Base-by-base conservation (phyloP, 2,797 vertebrate species). In the Hipposideros larvatus region DNA sequence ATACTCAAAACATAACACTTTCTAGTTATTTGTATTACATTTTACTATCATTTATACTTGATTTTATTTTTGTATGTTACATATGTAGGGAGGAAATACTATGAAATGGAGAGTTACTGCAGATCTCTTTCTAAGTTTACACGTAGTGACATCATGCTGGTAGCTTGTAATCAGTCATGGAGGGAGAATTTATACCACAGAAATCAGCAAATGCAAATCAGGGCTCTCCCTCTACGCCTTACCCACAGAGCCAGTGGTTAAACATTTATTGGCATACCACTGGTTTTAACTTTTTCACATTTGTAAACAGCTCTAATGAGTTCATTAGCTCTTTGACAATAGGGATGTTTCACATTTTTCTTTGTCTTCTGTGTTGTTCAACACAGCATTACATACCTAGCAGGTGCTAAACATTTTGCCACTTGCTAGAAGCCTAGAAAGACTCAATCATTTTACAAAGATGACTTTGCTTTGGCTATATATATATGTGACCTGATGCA, bases 351-450 rank as follows among this genome's bases (percentile, higher is more conserved):
- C 71, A 59, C 48, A 70, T 80, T 74, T 82, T 21, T 87, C 80
- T 95, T 85, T 87, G 66, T 59, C 75, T 24, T 74, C 65, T 92
- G 15, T 65, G 31, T 57, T 80, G 11, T 22, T 93, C 71, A 71
- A 55, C 34, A 79, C 9, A 75, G 41, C 22, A 80, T 70, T 26
- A 63, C 43, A 70, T 43, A 83, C 14, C 34, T 53, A 88, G 68
- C 48, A 34, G 37, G n/a, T 46, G 41, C 75, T 93, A 66, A 80
- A 63, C 15, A 82, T 90, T 61, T 66, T 95, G 46, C 48, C 7
- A 68, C 70, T 95, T 96, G 63, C 89, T n/a, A 74, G 88, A 75
- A 86, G 28, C 21, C 31, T 55, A 77, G 51, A 95, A 70, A 93
- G 70, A 71, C 28, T 43, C 18, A 94, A 43, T 90, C 18, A 41